These are phyloP conservation scores for Notodonta ziczac DNA, from an alignment of 2,888 invertebrate genomes.

Conservation along the genomic window DNA sequence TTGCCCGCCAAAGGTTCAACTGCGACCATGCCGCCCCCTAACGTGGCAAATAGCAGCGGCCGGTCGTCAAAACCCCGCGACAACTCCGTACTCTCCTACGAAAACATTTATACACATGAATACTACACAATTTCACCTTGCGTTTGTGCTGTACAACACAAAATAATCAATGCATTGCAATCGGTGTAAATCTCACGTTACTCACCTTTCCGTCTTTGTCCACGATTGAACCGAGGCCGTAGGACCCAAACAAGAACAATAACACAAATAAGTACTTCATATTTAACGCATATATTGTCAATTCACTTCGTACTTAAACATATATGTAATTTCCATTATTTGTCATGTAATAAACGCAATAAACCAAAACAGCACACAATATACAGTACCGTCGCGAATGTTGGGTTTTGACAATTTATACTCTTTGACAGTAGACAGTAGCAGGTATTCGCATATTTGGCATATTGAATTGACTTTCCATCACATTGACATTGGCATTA, in stretches of 20 bases:
- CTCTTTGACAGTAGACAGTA: slow-evolving; percentile 14
- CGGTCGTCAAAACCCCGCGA: slow-evolving; percentile 88
- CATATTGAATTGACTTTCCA: background rate
- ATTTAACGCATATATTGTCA: slow-evolving; percentile 35
- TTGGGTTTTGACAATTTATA: slow-evolving; percentile 11
- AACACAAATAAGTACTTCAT: slow-evolving; percentile 63
- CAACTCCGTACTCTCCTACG: slow-evolving; percentile 86
- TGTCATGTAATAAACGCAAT: slow-evolving; percentile 29
- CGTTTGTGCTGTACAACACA: slow-evolving; percentile 20
- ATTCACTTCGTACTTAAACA: slow-evolving; percentile 28
- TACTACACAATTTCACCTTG: slow-evolving; percentile 23
- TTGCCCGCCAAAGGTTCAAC: slow-evolving; percentile 93
- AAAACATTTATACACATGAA: slow-evolving; percentile 39
- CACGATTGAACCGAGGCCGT: slow-evolving; percentile 59
- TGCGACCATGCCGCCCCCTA: slow-evolving; percentile 97
- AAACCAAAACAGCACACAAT: slow-evolving; percentile 39
- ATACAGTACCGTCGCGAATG: slow-evolving; percentile 32
- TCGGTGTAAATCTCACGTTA: slow-evolving; percentile 44
- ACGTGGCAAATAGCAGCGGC: slow-evolving; percentile 94
- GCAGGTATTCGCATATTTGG: background rate
- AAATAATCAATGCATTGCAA: slow-evolving; percentile 48
- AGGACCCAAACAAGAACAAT: slow-evolving; percentile 63
- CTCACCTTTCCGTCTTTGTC: slow-evolving; percentile 70
- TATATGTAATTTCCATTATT: slow-evolving; percentile 48
- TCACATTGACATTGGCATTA: background rate